phyloP scores from a whole-genome alignment of 1,140 invertebrate species.

The Psilanteris sp. region DNA sequence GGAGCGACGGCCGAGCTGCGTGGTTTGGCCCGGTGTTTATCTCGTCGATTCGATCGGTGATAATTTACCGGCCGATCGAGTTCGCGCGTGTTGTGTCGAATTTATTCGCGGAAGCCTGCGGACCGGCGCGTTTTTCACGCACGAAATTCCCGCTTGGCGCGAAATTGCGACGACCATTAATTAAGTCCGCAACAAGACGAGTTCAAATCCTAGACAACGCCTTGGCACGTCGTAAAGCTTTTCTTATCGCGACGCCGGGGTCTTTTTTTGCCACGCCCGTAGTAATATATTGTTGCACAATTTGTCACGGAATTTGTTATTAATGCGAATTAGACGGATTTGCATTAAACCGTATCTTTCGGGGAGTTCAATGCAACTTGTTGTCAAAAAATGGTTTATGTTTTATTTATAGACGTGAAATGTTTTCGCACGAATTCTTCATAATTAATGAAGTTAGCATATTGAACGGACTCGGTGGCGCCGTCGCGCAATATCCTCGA shows the following conservation, averaged over 20 bases:
- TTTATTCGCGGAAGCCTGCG: no score
- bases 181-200: no score
- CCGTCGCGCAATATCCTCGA: no score
- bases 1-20: no score
- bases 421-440: neutral
- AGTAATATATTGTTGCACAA: slow-evolving; percentile 1
- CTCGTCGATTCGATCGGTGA: no score
- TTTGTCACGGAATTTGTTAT: slow-evolving; percentile 12
- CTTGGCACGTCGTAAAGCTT: slow-evolving; percentile 9
- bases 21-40: no score
- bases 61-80: no score
- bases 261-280: neutral
- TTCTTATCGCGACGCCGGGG: neutral
- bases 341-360: neutral
- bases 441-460: slow-evolving; percentile 7
- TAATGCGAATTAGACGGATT: neutral
- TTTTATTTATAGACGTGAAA: neutral
- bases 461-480: slow-evolving; percentile 14
- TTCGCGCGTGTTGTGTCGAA: no score
- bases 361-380: neutral
- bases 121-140: no score
- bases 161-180: no score
- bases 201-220: no score
- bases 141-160: no score
- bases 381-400: slow-evolving; percentile 3